phyloP scores from a whole-genome alignment of 2,888 invertebrate species.

The Atrina japonica region DNA sequence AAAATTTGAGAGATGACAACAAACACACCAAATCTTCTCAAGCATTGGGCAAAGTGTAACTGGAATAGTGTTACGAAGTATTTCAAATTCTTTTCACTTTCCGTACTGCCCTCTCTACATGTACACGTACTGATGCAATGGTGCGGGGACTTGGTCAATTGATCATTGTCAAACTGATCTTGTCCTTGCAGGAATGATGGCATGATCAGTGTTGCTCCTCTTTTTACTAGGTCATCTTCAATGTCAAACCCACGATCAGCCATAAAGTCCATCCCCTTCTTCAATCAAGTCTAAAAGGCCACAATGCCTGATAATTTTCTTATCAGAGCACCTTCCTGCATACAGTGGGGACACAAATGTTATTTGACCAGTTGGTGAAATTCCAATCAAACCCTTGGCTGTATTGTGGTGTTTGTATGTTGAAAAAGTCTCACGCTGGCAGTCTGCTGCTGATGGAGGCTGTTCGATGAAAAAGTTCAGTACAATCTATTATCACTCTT shows the following conservation, averaged over 20 bases:
- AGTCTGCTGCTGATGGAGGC: conserved; percentile 25
- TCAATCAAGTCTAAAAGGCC: conserved; percentile 31
- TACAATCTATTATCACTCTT: conserved; percentile 36
- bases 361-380: conserved; percentile 35
- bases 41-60: conserved; percentile 16
- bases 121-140: conserved; percentile 9
- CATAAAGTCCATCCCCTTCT: conserved; percentile 23
- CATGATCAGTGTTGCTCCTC: conserved; percentile 9
- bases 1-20: conserved; percentile 20
- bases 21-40: conserved; percentile 13
- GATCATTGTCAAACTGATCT: conserved; percentile 4
- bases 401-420: conserved; percentile 41
- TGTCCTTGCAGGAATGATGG: conserved; percentile 14
- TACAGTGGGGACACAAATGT: conserved; percentile 40
- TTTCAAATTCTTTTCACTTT: conserved; percentile 30
- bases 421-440: conserved; percentile 34
- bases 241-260: conserved; percentile 27
- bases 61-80: conserved; percentile 33
- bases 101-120: conserved; percentile 12
- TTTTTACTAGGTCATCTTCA: background rate
- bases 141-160: background rate
- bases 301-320: conserved; percentile 36
- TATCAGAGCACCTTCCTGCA: conserved; percentile 35
- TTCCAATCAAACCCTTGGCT: conserved; percentile 33
- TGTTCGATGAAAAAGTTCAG: conserved; percentile 38